These are phyloP conservation scores for Dasypus novemcinctus DNA, from an alignment of 2,113 vertebrate genomes.

Conservation along the genomic window DNA sequence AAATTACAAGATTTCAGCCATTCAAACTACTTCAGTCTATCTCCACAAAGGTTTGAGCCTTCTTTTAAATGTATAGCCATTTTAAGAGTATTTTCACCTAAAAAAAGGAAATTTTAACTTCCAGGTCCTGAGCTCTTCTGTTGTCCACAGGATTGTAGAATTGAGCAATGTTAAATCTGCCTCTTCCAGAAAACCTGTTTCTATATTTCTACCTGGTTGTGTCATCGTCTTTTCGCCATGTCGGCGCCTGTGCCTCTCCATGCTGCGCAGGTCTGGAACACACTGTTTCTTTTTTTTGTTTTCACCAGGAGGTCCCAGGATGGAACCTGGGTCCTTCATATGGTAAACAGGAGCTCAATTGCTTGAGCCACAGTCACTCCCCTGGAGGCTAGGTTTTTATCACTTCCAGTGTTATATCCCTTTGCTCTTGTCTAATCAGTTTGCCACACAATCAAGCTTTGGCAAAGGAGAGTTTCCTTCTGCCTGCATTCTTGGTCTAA, in stretches of 20 bases:
- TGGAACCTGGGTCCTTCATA: no score
- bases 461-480: background rate
- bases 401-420: background rate
- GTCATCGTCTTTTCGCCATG: no score
- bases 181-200: no score
- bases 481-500: background rate
- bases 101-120: background rate
- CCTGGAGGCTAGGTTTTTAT: background rate
- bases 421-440: background rate
- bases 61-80: background rate
- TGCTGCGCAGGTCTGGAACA: no score
- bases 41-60: background rate
- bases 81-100: background rate
- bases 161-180: no score
- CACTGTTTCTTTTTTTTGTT: no score
- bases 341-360: no score
- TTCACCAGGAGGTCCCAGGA: no score
- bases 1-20: background rate
- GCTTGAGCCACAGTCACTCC: no score
- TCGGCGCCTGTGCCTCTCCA: no score
- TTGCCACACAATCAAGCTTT: background rate
- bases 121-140: background rate
- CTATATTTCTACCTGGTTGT: no score
- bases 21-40: background rate
- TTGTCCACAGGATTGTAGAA: background rate